phyloP scores from a whole-genome alignment of 2,888 invertebrate species.

The Limnephilus marmoratus region DNA sequence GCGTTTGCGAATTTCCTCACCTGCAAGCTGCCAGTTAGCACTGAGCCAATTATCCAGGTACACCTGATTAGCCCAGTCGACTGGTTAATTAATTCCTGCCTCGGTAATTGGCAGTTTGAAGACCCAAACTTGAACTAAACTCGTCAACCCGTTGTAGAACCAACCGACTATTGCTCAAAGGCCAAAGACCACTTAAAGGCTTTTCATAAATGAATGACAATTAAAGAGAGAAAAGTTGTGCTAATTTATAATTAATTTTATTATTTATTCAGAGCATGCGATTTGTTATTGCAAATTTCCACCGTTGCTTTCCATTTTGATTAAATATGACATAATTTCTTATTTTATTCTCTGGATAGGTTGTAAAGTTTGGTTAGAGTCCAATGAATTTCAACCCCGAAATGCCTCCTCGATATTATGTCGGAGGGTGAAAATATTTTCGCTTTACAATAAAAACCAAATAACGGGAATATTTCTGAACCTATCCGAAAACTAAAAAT shows the following conservation, averaged over 20 bases:
- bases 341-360: background rate
- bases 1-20: background rate
- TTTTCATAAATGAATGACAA: background rate
- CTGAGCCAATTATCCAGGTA: slow-evolving; percentile 4
- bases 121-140: slow-evolving; percentile 25
- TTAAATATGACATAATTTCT: background rate
- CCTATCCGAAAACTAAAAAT: no score
- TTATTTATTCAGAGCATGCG: background rate
- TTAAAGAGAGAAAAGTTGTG: background rate
- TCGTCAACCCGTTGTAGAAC: background rate
- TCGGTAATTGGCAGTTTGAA: background rate
- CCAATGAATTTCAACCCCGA: no score
- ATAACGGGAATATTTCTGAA: no score
- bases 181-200: background rate
- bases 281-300: background rate
- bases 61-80: slow-evolving; percentile 13
- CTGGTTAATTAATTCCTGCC: slow-evolving; percentile 20
- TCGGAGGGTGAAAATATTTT: no score
- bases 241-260: background rate
- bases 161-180: background rate
- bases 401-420: no score
- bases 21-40: background rate
- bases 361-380: no score
- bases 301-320: background rate
- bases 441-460: no score